Conservation (phyloP, 2,888 invertebrate species). For the Pristionchus arcanus region DNA sequence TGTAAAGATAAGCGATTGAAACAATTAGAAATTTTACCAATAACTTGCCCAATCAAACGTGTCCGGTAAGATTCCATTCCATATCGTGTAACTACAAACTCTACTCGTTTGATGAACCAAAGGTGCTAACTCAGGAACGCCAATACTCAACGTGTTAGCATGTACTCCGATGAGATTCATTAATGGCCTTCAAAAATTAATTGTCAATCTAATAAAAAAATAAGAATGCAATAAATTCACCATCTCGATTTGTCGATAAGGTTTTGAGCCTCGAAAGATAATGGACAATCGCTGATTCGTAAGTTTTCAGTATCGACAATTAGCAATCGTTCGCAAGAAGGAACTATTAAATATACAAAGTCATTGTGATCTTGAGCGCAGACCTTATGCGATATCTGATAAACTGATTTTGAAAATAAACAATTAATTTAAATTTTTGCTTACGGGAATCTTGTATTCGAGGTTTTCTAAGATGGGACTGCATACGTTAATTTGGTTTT, state of each 20-base stretch:
- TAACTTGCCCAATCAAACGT: neutral
- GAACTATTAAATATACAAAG: neutral
- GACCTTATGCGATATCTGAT: neutral
- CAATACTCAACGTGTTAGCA: neutral
- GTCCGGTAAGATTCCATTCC: neutral
- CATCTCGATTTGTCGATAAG: too few species aligned
- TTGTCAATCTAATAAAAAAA: too few species aligned
- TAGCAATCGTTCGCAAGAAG: neutral
- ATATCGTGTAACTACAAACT: neutral
- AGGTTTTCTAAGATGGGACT: neutral
- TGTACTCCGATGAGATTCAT: neutral
- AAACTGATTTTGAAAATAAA: too few species aligned
- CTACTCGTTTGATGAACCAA: neutral
- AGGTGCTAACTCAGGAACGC: neutral
- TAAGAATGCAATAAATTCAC: too few species aligned
- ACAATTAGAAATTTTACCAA: neutral
- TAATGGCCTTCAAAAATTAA: too few species aligned
- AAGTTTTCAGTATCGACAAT: neutral
- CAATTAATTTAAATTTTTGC: too few species aligned
- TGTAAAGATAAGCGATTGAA: neutral
- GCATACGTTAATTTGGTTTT: neutral
- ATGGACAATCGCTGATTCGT: neutral
- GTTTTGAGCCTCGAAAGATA: neutral
- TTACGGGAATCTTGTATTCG: neutral
- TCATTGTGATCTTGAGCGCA: neutral